A percentile compares a stretch with the other conserved stretches of the same genome.
phyloP scores from a whole-genome alignment of 2,113 vertebrate species.

The Ciconia boyciana region DNA sequence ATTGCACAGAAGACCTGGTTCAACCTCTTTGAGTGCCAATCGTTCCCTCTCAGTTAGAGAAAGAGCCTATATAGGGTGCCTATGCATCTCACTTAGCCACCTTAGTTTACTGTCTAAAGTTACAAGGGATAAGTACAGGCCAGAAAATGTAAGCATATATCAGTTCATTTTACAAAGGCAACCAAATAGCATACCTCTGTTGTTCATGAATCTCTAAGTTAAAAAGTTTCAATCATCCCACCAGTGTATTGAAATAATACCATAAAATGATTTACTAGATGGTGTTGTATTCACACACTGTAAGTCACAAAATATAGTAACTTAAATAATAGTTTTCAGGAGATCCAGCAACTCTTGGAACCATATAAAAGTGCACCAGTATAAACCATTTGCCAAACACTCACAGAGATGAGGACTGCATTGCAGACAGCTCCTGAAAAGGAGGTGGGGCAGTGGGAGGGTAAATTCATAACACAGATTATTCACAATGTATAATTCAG shows the following conservation, averaged over 20 bases:
- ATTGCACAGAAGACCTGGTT: neutral
- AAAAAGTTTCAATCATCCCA: neutral
- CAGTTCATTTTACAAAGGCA: neutral
- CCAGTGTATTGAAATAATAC: neutral
- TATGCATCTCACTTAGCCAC: neutral
- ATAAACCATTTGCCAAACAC: neutral
- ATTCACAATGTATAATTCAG: slow-evolving; percentile 37
- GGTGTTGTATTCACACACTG: neutral
- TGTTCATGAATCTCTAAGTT: neutral
- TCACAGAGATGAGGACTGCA: neutral
- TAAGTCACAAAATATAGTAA: neutral
- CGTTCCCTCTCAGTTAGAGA: neutral
- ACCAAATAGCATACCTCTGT: neutral
- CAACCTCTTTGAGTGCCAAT: neutral
- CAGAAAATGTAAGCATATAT: neutral
- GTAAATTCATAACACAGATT: slow-evolving; percentile 1
- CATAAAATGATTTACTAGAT: neutral
- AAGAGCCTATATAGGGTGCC: neutral
- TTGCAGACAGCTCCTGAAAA: slow-evolving; percentile 1
- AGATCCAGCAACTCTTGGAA: neutral
- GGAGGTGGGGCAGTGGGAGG: slow-evolving; percentile 1
- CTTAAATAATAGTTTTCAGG: neutral
- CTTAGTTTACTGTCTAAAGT: neutral
- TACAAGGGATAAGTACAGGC: neutral
- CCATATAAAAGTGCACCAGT: neutral